Evolutionary conservation across 1,140 invertebrate species (phyloP).

Genomic region (Panagrolaimus sp.): DNA sequence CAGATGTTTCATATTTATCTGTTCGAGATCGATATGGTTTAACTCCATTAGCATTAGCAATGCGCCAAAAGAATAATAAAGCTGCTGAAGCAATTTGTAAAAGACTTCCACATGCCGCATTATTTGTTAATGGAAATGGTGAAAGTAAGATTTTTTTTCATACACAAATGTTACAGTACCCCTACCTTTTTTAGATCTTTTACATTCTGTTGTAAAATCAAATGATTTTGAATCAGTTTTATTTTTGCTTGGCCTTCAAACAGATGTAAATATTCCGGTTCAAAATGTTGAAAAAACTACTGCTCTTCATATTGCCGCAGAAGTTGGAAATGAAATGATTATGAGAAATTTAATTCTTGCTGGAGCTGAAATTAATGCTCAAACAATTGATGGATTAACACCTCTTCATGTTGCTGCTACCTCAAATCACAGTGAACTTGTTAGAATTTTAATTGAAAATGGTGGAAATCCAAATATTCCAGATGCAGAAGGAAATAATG

Average conservation of each 20-base stretch:
- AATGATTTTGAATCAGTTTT: conserved; percentile 86
- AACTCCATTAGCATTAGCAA: conserved; percentile 84
- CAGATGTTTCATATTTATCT: conserved; percentile 67
- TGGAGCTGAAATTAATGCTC: conserved; percentile 64
- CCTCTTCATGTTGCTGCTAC: conserved; percentile 80
- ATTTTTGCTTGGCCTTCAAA: conserved; percentile 80
- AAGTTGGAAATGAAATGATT: conserved; percentile 64
- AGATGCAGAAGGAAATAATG: conserved; percentile 78
- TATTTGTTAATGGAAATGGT: conserved; percentile 78
- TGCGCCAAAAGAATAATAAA: conserved; percentile 81
- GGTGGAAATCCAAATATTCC: conserved; percentile 73
- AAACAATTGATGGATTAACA: conserved; percentile 68
- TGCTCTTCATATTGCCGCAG: conserved; percentile 79
- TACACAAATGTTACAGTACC: too few relatives aligned
- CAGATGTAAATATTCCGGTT: conserved; percentile 84
- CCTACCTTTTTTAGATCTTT: too few relatives aligned
- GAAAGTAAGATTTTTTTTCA: too few relatives aligned
- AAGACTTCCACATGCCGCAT: conserved; percentile 79
- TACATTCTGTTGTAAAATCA: conserved; percentile 85
- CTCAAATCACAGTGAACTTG: conserved; percentile 70
- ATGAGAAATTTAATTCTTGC: conserved; percentile 65
- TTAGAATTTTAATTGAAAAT: conserved; percentile 72
- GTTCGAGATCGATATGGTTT: conserved; percentile 76
- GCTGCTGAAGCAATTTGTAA: conserved; percentile 83
- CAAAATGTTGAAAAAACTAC: conserved; percentile 78